Percentiles rank a stretch among this genome's conserved stretches.
Evolutionary conservation across 2,113 vertebrate genomes (phyloP).

Genomic region (Nycticebus coucang): DNA sequence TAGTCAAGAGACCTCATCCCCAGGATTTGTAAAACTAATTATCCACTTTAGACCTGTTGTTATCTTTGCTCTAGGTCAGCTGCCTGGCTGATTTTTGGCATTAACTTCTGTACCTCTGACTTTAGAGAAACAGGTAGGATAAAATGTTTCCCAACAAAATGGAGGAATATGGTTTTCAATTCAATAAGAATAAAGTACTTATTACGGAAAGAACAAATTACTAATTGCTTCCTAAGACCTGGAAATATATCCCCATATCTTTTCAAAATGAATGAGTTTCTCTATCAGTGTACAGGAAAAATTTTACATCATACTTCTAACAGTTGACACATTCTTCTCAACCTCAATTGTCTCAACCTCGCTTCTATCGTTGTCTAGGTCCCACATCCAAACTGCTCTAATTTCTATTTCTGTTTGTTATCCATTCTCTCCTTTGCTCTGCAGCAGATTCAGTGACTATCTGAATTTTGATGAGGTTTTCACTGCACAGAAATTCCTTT

Average conservation of each 20-base stretch:
- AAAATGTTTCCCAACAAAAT: not conserved
- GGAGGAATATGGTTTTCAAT: not conserved
- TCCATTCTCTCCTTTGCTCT: not conserved
- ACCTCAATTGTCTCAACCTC: not conserved
- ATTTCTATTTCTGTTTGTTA: not conserved
- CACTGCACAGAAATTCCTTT: not conserved
- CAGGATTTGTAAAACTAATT: not conserved
- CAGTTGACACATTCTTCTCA: not conserved
- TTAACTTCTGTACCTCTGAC: not conserved
- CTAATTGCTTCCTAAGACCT: not conserved
- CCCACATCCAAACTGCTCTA: not conserved
- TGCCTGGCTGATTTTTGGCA: not conserved
- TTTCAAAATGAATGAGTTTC: not conserved
- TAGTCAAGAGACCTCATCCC: not conserved
- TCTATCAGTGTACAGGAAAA: not conserved
- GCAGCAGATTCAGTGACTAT: not conserved
- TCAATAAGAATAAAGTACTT: not conserved
- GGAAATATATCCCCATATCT: not conserved
- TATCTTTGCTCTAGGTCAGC: not conserved
- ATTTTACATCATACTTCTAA: not conserved
- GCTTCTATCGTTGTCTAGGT: not conserved
- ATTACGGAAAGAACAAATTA: not conserved
- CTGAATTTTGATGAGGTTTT: slow-evolving; percentile 36
- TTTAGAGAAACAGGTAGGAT: not conserved
- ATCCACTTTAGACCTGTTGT: not conserved